A percentile compares a stretch with the other conserved stretches of the same genome.
Conservation (phyloP, 1,140 invertebrate species). For the Glomeris maerens region DNA sequence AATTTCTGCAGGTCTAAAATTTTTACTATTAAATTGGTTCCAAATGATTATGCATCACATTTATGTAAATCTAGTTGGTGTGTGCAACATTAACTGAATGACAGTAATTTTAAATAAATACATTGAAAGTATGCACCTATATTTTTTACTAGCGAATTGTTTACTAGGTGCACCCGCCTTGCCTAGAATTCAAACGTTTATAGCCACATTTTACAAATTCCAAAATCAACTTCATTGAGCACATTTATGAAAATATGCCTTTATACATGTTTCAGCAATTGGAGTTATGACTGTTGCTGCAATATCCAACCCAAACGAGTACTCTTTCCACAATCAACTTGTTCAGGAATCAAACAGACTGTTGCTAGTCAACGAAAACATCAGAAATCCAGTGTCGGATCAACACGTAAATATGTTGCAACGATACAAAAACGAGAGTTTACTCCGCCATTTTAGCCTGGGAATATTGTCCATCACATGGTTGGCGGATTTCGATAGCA, state of each 20-base stretch:
- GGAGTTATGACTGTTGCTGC: conserved; percentile 18
- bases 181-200: background rate
- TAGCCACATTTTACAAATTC: background rate
- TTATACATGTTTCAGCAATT: conserved; percentile 14
- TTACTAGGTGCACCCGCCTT: background rate
- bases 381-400: conserved; percentile 49
- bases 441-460: conserved; percentile 46
- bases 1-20: conserved; percentile 13
- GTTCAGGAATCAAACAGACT: conserved; percentile 44
- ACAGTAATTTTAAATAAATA: background rate
- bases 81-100: background rate
- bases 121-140: background rate
- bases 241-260: no score
- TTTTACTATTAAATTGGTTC: conserved; percentile 1
- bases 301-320: conserved; percentile 46
- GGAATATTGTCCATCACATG: conserved; percentile 59
- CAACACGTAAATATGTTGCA: conserved; percentile 47
- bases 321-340: conserved; percentile 42
- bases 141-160: background rate
- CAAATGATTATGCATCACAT: background rate
- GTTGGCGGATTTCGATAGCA: conserved; percentile 47
- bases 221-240: no score
- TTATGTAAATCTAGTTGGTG: background rate
- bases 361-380: conserved; percentile 43
- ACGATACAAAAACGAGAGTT: conserved; percentile 46